Evolutionary conservation across 2,888 invertebrate species (phyloP), one percentile per base, ranked within the genome.

Genomic region (Nymphalis urticae): DNA sequence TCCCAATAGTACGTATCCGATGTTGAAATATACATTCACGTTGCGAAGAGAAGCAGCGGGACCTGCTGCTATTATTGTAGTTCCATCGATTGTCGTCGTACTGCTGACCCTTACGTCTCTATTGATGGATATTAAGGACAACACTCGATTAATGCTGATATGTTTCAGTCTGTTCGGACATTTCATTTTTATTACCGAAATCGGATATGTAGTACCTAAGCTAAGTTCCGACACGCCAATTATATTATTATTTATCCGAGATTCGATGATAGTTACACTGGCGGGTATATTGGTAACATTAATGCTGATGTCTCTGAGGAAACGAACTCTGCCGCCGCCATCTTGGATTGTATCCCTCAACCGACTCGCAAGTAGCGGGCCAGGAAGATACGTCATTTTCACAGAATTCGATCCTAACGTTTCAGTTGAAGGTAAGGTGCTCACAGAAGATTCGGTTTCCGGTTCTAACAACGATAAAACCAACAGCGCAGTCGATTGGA

Each of bases 141-240:
- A 89, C 59, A 94, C 94, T 61, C 88, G 95, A 70, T 80, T 95
- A 42, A 79, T 92, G 47, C 77, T 95, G 51, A 88, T 93, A 56
- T 91, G 93, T 73, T 89, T 95, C 58, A 95, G 94, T 79, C 88
- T 95, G n/a, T 89, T 94, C 56, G 93, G 93, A 17, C 95, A 95
- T 78, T 93, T 95, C 68, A 80, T 93, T 32, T 94, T 94, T 77
- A 82, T 95, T 1, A 93, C 94, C 59, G 93, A 94, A 80, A 84
- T 95, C 19, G 93, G 94, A 19, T 94, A 93, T 86, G 86, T 92
- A 67, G 83, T 95, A 48, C 95, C 95, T 3, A 89, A 93, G 70
- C 94, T 94, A 78, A 95, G 95, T 66, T 83, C 90, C 1, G 92
- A 92, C 19, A 89, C 94, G 42, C 95, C 95, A 1, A 90, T 94